Evolutionary conservation across 2,797 vertebrate species (phyloP), one percentile per base, ranked within the genome.

Genomic region (Pampus argenteus): DNA sequence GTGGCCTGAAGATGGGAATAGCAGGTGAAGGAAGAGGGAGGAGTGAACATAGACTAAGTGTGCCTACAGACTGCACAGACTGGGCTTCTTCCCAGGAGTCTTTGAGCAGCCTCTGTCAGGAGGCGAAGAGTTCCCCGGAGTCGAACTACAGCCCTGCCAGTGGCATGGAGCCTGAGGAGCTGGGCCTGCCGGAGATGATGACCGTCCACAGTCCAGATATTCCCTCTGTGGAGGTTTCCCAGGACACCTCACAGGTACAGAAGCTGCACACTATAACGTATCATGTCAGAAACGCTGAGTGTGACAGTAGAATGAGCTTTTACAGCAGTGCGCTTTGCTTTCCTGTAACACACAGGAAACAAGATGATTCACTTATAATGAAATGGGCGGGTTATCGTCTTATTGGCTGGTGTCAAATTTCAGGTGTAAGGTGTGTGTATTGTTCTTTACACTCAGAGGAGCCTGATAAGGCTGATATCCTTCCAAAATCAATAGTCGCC

Each of bases 41-140:
- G 66, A 72, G 71, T 62, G 61, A 78, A 18, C 8, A 81, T 49
- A 23, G 73, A 44, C 62, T 88, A 54, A 84, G 58, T 1, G 76
- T 75, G 20, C 79, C 89, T 2, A 13, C 44, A 20, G 78, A 83
- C 78, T 25, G 26, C 28, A 71, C 44, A 4, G 81, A 86, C 62
- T 88, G 89, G 85, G 60, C 66, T 31, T 86, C 84, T 9, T 89
- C 90, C 1, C 85, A 84, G 58, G 90, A 91, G 44, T 89, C 82
- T 0, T 59, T 82, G 18, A 74, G 15, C 42, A 68, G 31, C 9
- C 4, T 76, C 6, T 60, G 40, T 36, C 79, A 79, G 49, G 76
- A 86, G 47, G 78, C 84, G 17, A 72, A 2, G 6, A 49, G 34
- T 26, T 50, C 76, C 18, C 31, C 54, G 2, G 74, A 84, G 20